Percentiles rank a stretch among this genome's conserved stretches.
Conservation (phyloP, 2,797 vertebrate species). For the Mormyrus hasselquistii region DNA sequence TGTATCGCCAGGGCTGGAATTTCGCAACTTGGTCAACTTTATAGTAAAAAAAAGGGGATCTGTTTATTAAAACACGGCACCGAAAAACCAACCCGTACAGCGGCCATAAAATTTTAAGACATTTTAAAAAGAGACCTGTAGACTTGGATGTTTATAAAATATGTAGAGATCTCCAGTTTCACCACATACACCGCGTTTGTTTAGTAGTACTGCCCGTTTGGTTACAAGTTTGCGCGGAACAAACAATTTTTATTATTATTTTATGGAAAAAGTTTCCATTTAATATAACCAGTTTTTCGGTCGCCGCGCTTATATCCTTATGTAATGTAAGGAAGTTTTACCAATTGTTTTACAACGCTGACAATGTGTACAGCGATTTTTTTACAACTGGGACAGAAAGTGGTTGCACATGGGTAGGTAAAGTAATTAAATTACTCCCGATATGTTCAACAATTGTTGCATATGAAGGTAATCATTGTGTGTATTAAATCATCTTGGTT, state of each 20-base stretch:
- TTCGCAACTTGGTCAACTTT: conserved; percentile 21
- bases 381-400: neutral
- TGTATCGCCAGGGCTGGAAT: conserved; percentile 23
- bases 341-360: neutral
- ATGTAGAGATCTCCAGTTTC: neutral
- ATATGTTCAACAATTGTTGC: neutral
- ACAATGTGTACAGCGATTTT: neutral
- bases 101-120: neutral
- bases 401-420: neutral
- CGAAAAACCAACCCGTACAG: conserved; percentile 25
- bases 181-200: neutral
- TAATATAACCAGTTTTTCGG: neutral
- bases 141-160: conserved; percentile 1
- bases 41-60: conserved; percentile 44
- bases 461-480: neutral
- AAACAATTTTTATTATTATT: neutral
- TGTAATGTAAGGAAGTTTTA: conserved; percentile 17
- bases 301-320: neutral
- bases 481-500: conserved; percentile 5
- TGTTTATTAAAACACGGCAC: conserved; percentile 46
- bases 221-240: neutral
- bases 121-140: neutral
- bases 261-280: neutral
- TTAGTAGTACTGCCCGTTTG: neutral
- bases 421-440: neutral